phyloP scores from a whole-genome alignment of 2,888 invertebrate species.

The Teleiodes luculella region DNA sequence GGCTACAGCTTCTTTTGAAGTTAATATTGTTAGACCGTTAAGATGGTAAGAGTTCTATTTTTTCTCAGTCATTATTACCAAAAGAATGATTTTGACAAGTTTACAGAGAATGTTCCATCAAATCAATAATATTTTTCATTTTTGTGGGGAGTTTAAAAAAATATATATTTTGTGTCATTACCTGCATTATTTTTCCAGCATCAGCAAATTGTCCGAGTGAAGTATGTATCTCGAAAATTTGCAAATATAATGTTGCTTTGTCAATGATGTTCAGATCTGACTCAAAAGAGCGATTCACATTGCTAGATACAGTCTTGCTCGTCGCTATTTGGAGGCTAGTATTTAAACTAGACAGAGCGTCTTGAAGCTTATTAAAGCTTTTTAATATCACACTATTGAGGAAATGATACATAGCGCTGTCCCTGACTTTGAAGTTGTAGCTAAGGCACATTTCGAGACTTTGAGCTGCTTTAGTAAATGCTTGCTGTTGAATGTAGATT shows the following conservation, averaged over 20 bases:
- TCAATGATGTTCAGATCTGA: constrained; percentile 82
- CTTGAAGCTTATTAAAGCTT: constrained; percentile 82
- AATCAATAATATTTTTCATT: no score
- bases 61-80: no score
- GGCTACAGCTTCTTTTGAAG: no score
- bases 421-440: constrained; percentile 94
- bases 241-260: constrained; percentile 91
- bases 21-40: no score
- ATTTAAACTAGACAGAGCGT: constrained; percentile 85
- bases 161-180: constrained; percentile 33
- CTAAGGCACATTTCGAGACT: constrained; percentile 93
- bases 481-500: constrained; percentile 85
- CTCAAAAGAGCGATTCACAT: constrained; percentile 48
- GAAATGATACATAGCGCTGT: constrained; percentile 93
- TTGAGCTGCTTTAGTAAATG: constrained; percentile 88
- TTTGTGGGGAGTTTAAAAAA: no score
- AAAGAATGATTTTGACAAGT: not conserved
- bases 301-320: constrained; percentile 46
- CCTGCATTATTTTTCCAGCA: constrained; percentile 89
- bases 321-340: constrained; percentile 84
- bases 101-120: not conserved
- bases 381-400: constrained; percentile 91
- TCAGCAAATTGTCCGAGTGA: constrained; percentile 85
- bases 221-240: constrained; percentile 88
- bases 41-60: no score